Evolutionary conservation across 1,140 invertebrate species (phyloP), one percentile per base, ranked within the genome.

Genomic region (Marisa cornuarietis): DNA sequence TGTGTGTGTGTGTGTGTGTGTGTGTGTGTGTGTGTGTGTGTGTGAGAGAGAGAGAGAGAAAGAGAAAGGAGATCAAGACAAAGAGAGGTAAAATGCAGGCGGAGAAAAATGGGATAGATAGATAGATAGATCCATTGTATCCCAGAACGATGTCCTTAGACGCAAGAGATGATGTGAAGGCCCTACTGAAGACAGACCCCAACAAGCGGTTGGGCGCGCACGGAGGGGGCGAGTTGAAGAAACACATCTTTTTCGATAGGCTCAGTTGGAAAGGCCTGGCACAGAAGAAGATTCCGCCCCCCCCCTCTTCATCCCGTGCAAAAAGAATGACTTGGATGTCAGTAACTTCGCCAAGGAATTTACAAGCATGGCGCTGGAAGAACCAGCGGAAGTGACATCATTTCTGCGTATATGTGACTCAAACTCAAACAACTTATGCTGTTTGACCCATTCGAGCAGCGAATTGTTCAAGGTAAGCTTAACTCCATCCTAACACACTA

Each of bases 341-440:
- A 96, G 96, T 86, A 98, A 99, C 92, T 99, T 99, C 91, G 95
- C 96, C 49, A 96, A 96, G 81, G 97, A 99, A 92, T 99, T 99
- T 89, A 99, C 97, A 0, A 94, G 94, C 83, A 96, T 97, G 94
- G 92, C 93, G 72, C 95, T 96, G 7, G 94, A 95, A 1, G 97
- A 98, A 90, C 97, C 96, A n/a, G 96, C 97, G 1, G 96, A 58
- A 58, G 16, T 58, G 9, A 1, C 54, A 18, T 58, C 54, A 18
- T 6, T 11, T 1, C 54, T 9, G 4, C 0, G 54, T 18, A 58
- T 6, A 14, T 58, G 8, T 8, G 54, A 58, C 1, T 11, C 54
- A n/a, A n/a, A n/a, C n/a, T n/a, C n/a, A 18, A 18, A 18, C 11
- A 42, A 42, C 31, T 42, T 42, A 42, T 42, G 31, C 31, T 4